Conservation (phyloP, 2,113 vertebrate species). For the Saguinus imperator region DNA sequence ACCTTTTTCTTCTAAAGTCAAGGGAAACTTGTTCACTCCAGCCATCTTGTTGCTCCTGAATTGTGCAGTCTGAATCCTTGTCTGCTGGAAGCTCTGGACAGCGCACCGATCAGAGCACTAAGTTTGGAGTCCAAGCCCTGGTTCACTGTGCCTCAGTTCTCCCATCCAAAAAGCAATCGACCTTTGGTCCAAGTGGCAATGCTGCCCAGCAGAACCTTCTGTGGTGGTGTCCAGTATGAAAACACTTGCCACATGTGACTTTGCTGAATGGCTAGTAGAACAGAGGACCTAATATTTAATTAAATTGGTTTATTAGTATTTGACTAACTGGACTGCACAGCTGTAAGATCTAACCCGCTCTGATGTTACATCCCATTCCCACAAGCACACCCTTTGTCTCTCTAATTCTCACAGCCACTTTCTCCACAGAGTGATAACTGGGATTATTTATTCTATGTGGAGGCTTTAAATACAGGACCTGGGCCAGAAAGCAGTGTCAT, state of each 20-base stretch:
- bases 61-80: neutral
- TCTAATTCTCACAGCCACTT: neutral
- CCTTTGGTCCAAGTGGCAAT: neutral
- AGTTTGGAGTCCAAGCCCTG: neutral
- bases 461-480: neutral
- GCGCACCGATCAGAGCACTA: neutral
- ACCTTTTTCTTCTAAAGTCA: neutral
- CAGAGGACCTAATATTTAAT: neutral
- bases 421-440: neutral
- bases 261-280: neutral
- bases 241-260: neutral
- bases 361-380: neutral
- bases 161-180: neutral
- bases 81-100: too few species aligned
- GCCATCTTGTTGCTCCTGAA: neutral
- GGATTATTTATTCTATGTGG: neutral
- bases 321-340: neutral
- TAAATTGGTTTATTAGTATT: neutral
- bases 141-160: neutral
- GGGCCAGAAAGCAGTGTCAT: neutral
- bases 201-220: neutral
- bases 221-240: neutral
- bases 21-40: fast-evolving
- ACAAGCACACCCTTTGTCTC: neutral
- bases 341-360: neutral